A percentile compares a stretch with the other conserved stretches of the same genome.
Evolutionary conservation across 35 echinoderm and acorn worm genomes (phyloP).

Genomic region (Anneissia japonica): DNA sequence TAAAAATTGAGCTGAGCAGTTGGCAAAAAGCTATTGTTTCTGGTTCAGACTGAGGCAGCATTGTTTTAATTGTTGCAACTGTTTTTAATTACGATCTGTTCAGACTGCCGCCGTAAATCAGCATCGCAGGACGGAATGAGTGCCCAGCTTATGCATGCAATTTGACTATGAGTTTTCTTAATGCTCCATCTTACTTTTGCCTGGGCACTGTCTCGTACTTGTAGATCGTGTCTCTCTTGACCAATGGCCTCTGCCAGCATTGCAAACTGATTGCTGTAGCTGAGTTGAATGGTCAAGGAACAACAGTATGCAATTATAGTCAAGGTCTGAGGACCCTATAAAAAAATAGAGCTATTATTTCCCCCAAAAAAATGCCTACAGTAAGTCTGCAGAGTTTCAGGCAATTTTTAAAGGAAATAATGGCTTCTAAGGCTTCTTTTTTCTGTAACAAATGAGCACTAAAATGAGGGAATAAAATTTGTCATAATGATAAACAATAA

Average conservation of each 20-base stretch:
- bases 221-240: slow-evolving; percentile 71
- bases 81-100: neutral
- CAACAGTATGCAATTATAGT: too few species aligned
- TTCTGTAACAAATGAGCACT: too few species aligned
- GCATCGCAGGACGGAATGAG: neutral
- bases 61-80: neutral
- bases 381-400: too few species aligned
- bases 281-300: slow-evolving; percentile 59
- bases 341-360: too few species aligned
- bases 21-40: neutral
- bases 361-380: too few species aligned
- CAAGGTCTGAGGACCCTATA: too few species aligned
- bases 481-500: too few species aligned
- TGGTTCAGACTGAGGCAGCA: neutral
- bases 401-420: neutral
- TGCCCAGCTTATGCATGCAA: neutral
- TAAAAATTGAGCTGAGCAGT: too few species aligned
- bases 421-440: too few species aligned
- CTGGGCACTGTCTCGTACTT: slow-evolving; percentile 74
- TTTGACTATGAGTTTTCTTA: neutral
- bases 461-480: too few species aligned
- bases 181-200: slow-evolving; percentile 49
- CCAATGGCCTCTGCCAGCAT: slow-evolving; percentile 79
- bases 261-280: slow-evolving; percentile 88
- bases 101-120: too few species aligned